Evolutionary conservation across 2,113 vertebrate genomes (phyloP).

Genomic region (Sialia sialis): DNA sequence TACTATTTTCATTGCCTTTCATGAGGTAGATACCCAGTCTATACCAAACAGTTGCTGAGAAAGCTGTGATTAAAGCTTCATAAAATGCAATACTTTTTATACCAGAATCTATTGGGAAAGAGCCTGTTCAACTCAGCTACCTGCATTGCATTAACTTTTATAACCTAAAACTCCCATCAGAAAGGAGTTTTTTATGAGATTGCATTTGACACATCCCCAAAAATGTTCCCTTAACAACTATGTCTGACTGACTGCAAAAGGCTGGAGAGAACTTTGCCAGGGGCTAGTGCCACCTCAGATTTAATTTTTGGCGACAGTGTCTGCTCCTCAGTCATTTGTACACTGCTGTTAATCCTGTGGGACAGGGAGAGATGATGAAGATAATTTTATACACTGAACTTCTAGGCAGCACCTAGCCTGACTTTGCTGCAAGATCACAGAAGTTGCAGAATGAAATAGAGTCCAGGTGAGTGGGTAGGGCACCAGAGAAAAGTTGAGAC

Average conservation of each 20-base stretch:
- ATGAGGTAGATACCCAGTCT: background rate
- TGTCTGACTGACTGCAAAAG: conserved; percentile 2
- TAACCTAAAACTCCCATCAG: background rate
- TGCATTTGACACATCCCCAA: conserved; percentile 12
- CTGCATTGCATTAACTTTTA: background rate
- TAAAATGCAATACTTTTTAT: background rate
- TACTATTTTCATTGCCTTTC: background rate
- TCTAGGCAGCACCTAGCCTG: background rate
- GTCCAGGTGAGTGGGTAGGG: background rate
- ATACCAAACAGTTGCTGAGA: background rate
- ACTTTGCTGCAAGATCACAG: background rate
- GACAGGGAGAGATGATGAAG: background rate
- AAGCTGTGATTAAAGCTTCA: background rate
- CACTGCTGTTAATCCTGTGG: background rate
- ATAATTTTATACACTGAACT: background rate
- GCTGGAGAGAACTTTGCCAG: background rate
- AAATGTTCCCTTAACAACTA: background rate
- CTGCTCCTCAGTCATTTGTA: background rate
- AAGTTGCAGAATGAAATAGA: background rate
- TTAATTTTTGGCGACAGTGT: background rate
- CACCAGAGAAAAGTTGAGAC: background rate
- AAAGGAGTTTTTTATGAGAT: background rate
- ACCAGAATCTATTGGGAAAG: background rate
- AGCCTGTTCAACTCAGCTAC: background rate
- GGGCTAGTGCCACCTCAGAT: conserved; percentile 24